Evolutionary conservation across 1,140 invertebrate genomes (phyloP).

Genomic region (Tyrophagus putrescentiae): DNA sequence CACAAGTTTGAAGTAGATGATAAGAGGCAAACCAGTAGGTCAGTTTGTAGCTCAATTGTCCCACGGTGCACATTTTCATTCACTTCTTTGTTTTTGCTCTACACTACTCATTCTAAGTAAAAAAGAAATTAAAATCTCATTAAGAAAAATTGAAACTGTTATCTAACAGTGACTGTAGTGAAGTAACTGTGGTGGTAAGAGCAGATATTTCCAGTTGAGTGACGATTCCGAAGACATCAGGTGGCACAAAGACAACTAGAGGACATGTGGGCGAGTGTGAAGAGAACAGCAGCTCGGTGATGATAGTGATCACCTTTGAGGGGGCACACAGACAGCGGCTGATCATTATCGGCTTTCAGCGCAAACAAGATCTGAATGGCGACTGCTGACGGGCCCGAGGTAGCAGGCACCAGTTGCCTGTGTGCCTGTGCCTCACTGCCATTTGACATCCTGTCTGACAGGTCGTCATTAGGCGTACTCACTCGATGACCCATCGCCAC

Average conservation of each 20-base stretch:
- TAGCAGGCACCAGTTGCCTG: too few relatives aligned
- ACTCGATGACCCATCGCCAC: neutral
- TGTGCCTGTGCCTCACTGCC: too few relatives aligned
- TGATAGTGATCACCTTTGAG: too few relatives aligned
- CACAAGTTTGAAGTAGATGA: too few relatives aligned
- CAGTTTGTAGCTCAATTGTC: too few relatives aligned
- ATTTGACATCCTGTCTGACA: slow-evolving; percentile 11
- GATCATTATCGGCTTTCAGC: slow-evolving; percentile 4
- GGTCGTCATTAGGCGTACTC: neutral
- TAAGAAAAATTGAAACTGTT: neutral
- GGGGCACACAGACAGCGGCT: too few relatives aligned
- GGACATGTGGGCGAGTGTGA: neutral
- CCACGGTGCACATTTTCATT: too few relatives aligned
- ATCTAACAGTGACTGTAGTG: neutral
- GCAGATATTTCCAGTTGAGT: neutral
- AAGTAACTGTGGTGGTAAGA: too few relatives aligned
- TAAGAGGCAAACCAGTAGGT: too few relatives aligned
- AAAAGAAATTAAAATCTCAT: neutral
- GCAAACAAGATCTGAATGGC: neutral
- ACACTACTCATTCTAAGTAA: neutral
- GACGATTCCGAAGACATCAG: slow-evolving; percentile 9
- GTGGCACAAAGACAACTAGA: too few relatives aligned
- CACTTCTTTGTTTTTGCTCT: too few relatives aligned
- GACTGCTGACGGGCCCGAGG: neutral
- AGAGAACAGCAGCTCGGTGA: neutral